These are phyloP conservation scores for Thermophis baileyi DNA, from an alignment of 2,113 vertebrate species.

Conservation along the genomic window DNA sequence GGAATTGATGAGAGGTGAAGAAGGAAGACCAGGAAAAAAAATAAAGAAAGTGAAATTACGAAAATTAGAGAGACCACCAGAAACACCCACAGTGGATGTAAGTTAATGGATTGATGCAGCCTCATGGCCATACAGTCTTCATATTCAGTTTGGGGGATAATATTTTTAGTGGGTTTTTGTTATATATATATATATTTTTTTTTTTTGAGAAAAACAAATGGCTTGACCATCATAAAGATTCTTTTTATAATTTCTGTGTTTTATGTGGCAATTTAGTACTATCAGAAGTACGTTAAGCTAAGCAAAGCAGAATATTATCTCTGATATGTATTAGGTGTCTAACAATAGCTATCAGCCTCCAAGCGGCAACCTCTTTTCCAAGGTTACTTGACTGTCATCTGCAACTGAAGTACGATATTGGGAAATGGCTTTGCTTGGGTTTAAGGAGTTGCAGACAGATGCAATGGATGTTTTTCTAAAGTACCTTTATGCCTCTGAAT, in stretches of 20 bases:
- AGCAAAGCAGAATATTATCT: not conserved
- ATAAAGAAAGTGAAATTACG: constrained; percentile 88
- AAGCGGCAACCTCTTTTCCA: not conserved
- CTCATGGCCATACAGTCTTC: not conserved
- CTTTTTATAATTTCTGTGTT: not conserved
- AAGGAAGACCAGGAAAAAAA: constrained; percentile 90
- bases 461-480: not conserved
- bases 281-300: not conserved
- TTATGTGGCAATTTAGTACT: not conserved
- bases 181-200: not conserved
- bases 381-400: not conserved
- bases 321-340: not conserved
- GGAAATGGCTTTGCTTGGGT: not conserved
- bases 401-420: not conserved
- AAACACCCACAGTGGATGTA: constrained; percentile 92
- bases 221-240: not conserved
- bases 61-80: constrained; percentile 90
- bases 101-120: constrained; percentile 52
- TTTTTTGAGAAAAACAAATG: not conserved
- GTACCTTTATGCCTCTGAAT: not conserved
- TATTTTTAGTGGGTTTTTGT: not conserved
- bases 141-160: not conserved
- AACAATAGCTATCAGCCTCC: not conserved
- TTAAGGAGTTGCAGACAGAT: not conserved
- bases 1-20: constrained; percentile 94